Evolutionary conservation across 2,113 vertebrate species (phyloP), one percentile per base, ranked within the genome.

Genomic region (Excalfactoria chinensis): DNA sequence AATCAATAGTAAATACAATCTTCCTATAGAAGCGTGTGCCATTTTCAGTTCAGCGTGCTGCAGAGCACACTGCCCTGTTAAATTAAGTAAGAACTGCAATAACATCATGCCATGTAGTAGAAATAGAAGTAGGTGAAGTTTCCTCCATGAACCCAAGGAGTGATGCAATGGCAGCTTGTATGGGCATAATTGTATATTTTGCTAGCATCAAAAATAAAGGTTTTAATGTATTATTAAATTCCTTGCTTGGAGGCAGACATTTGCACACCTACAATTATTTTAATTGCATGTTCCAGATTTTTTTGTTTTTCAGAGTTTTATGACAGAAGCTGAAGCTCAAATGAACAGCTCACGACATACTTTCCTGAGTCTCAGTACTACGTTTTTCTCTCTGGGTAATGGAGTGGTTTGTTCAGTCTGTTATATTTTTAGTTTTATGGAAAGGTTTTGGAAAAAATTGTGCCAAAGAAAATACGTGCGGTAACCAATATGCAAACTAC

Each of bases 211-310:
- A 98, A 99, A 99, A 98, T 98, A 98, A 96, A 97, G 95, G 92
- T 97, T 98, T 98, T 97, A 97, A 97, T 98, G 97, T 98, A 98
- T 98, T 98, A 98, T 98, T 98, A 98, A 94, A 96, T 98, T 96
- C 71, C 78, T 93, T 93, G 96, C 94, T 97, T 96, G 95, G 97
- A 98, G 98, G 97, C 98, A 98, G 98, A 97, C 97, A 97, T 94
- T 78, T 32, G 58, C 96, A 98, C 97, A 98, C 97, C 98, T 98
- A 98, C 97, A 98, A 98, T 97, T 96, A 96, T 94, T 97, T 98
- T 98, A 98, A 98, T 98, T 98, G 98, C 98, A 98, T 97, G 97
- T 97, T 98, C 97, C 97, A 97, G 97, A 97, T 98, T 98, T 98
- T 96, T 98, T 95, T 96, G 95, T 89, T 95, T 95, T 95, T 88